A percentile compares a stretch with the other conserved stretches of the same genome.
Evolutionary conservation across 2,113 vertebrate genomes (phyloP).

Genomic region (Mormoops blainvillei): DNA sequence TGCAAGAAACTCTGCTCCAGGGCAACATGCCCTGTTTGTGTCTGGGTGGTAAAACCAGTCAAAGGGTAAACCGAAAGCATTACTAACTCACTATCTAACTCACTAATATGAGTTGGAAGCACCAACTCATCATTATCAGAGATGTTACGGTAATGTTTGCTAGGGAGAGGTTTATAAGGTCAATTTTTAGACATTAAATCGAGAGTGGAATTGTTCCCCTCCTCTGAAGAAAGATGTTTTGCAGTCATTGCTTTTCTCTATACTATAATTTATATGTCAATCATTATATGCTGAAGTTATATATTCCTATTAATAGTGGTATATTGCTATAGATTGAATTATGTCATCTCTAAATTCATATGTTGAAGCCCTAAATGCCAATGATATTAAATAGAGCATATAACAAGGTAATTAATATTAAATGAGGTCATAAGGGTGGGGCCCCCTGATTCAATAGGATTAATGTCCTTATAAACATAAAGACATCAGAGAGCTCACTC

Average conservation of each 20-base stretch:
- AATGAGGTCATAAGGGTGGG: neutral
- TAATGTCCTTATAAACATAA: neutral
- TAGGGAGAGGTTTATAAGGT: neutral
- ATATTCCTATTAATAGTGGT: neutral
- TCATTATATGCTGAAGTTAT: neutral
- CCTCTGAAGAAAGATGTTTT: neutral
- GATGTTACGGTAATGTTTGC: neutral
- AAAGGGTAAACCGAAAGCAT: neutral
- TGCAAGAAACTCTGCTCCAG: neutral
- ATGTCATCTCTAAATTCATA: neutral
- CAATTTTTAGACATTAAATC: neutral
- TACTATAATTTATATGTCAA: neutral
- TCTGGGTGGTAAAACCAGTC: conserved; percentile 16
- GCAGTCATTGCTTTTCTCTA: neutral
- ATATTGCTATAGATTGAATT: neutral
- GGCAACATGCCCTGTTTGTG: conserved; percentile 1
- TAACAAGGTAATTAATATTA: neutral
- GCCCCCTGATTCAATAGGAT: neutral
- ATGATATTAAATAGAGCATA: neutral
- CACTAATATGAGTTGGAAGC: neutral
- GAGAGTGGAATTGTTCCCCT: neutral
- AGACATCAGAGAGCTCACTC: neutral
- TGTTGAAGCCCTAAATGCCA: neutral
- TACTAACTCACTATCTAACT: neutral
- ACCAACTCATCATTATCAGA: neutral